Base-by-base conservation (phyloP, 1,140 invertebrate species). In the Eubasilissa regina region DNA sequence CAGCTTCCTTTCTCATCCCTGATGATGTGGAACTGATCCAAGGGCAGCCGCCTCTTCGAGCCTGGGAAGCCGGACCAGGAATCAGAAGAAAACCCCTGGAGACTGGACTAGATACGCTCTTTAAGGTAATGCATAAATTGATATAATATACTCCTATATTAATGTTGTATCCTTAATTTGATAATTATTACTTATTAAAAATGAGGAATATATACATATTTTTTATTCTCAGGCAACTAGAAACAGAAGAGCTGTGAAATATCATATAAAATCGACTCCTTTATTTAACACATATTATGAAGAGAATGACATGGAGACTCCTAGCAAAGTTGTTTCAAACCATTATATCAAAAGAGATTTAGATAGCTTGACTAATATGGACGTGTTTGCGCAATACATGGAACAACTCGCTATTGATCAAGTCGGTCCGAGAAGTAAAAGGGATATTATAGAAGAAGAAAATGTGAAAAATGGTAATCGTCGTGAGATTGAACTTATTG, bases 391-490 rank as follows among this genome's bases (percentile, higher is more conserved):
- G 1, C 73, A 77, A 15, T 81, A 79, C 47, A 76, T 56, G 35
- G 77, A 81, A 43, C 62, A 81, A 35, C 60, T 79, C 4, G 77
- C 77, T 13, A 72, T 79, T 48, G 62, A 72, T 60, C 45, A 53
- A 47, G 44, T 47, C 19, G 21, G 51, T 4, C 56, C 79, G 43
- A 83, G 81, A 74, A 62, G 51, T 19, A 78, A 66, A 47, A 85
- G 88, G 19, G 87, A 86, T 51, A 86, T 89, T 4, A 88, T 88
- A 3, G 87, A 88, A 82, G 89, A 89, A 81, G 87, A 89, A 66
- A 87, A 72, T 35, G 17, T 19, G 9, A 89, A 80, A 88, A 85
- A 72, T 86, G 87, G 79, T 86, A 87, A 83, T 21, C 56, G 60
- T 4, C 86, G 19, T 84, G 86, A 68, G 85, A 88, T 17, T 82